Evolutionary conservation across 2,888 invertebrate species (phyloP), one percentile per base, ranked within the genome.

Genomic region (Tolmerus cingulatus): DNA sequence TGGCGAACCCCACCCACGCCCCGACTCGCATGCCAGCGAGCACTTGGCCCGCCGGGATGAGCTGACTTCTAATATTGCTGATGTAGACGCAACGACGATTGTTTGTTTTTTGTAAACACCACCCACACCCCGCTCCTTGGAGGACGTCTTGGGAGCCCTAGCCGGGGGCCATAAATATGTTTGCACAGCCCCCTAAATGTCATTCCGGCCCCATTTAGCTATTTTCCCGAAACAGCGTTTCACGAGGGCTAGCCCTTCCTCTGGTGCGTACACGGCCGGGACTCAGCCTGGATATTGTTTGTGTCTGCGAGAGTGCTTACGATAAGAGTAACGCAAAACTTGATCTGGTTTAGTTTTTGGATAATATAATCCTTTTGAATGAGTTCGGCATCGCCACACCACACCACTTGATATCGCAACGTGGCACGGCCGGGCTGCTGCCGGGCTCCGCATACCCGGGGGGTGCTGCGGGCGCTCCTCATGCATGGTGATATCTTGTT

Each of bases 171-270:
- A 87, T 88, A 88, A 88, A 88, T 88, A 88, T 88, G 87, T 87
- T 87, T 88, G 87, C 79, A 88, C 87, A 88, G 87, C 87, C 88
- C 55, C 87, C 88, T 87, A 87, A 88, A 88, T 88, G 87, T 87
- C 87, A 88, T 88, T 87, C 82, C 86, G 87, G 87, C 86, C 87
- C 88, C 88, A 88, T 87, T 88, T 88, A 88, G 85, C 87, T 87
- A 86, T 87, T 87, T 88, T 85, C 87, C 57, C 57, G 34, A 78
- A 86, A 78, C 78, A 86, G 40, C 78, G 78, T 57, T 86, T 86
- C 78, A 78, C 76, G 78, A 86, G 78, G 86, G 78, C 76, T 46
- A 55, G 66, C 78, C 78, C 57, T 78, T 78, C 78, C 77, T 19
- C 78, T 43, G 40, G 19, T 51, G 40, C 77, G 77, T 86, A 66